These are phyloP conservation scores for Antennarius striatus DNA, from an alignment of 2,113 vertebrate species.

Conservation along the genomic window DNA sequence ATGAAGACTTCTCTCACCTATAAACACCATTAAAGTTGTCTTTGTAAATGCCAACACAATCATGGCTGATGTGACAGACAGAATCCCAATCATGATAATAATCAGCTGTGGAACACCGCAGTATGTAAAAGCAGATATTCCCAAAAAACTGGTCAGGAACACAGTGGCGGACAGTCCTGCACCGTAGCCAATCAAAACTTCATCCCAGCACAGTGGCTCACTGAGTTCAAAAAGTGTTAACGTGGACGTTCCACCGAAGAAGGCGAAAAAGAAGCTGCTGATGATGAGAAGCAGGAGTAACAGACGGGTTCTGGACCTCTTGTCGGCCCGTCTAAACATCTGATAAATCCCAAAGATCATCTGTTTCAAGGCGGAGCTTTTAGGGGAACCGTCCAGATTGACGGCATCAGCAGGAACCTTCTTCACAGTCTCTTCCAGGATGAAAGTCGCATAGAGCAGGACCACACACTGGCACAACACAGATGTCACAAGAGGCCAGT, in stretches of 20 bases:
- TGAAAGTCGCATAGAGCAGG: constrained; percentile 85
- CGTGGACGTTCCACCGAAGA: constrained; percentile 78
- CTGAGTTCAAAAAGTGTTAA: constrained; percentile 90
- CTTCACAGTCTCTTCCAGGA: constrained; percentile 83
- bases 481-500: constrained; percentile 85
- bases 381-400: neutral
- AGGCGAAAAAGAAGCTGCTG: constrained; percentile 78
- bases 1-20: constrained; percentile 82
- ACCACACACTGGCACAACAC: constrained; percentile 75
- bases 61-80: constrained; percentile 84
- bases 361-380: constrained; percentile 56
- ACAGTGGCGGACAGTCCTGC: constrained; percentile 82
- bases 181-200: constrained; percentile 92
- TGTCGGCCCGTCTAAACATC: constrained; percentile 80
- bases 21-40: constrained; percentile 90
- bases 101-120: constrained; percentile 82
- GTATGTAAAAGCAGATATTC: constrained; percentile 83
- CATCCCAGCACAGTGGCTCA: constrained; percentile 92
- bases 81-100: constrained; percentile 86
- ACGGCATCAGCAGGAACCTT: neutral
- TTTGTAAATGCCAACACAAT: constrained; percentile 83
- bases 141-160: constrained; percentile 88
- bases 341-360: constrained; percentile 79
- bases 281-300: constrained; percentile 82
- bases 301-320: constrained; percentile 73